Evolutionary conservation across 2,888 invertebrate species (phyloP), one percentile per base, ranked within the genome.

Genomic region (Dyspetes luteomarginatus): DNA sequence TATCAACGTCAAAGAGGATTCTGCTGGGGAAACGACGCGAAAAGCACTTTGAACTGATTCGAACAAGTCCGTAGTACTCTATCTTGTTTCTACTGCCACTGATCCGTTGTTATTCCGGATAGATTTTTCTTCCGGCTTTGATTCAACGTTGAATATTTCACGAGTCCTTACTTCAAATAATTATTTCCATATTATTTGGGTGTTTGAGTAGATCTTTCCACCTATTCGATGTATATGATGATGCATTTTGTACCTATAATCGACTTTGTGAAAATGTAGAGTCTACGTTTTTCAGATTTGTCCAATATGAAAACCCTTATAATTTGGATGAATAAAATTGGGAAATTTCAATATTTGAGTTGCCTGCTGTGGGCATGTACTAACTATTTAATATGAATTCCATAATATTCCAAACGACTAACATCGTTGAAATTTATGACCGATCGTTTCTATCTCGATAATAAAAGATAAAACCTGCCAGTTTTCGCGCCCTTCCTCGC

Each of bases 1-100:
- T 45, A 60, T 52, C 60, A 22, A 48, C 26, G 62, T 72, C 72
- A 72, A 72, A 72, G 48, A 1, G 36, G 22, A 55, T 52, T 52
- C 36, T 36, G 50, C 19, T 17, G 0, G 17, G 7, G 43, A 30
- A 19, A 64, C 52, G 30, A 56, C 19, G 56, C 45, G 30, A 65
- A 65, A 36, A 58, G 74, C 64, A 65, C 48, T 48, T 17, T 26
- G 28, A 43, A 48, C 22, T n/a, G 22, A 67, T 52, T 36, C 36
- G 52, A 22, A 52, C 36, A 15, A 36, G 48, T 52, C 30, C 22
- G 17, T 12, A 28, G 22, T 12, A 12, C 52, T 26, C 50, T 36
- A 36, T 52, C 36, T 12, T 36, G 1, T 36, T 36, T 36, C 5
- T 36, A 5, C 12, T 36, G 7, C 2, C 36, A 36, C 12, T 12